phyloP scores from a whole-genome alignment of 2,888 invertebrate genomes.

The Teinopalpus imperialis region DNA sequence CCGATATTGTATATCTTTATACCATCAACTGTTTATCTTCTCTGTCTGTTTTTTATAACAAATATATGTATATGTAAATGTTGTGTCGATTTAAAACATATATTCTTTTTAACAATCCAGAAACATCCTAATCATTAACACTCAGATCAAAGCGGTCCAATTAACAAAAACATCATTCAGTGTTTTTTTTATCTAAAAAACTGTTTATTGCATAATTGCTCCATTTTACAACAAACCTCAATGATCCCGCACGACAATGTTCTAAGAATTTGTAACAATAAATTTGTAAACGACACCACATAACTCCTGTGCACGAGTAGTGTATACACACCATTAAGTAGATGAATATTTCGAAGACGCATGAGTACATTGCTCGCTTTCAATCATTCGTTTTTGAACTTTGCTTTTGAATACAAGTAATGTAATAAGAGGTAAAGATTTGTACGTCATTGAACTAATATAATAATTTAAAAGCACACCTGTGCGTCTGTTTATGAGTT shows the following conservation, averaged over 20 bases:
- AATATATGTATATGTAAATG: too few relatives aligned
- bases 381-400: neutral
- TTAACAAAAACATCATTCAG: conserved; percentile 30
- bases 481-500: conserved; percentile 73
- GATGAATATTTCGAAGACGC: neutral
- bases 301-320: conserved; percentile 68
- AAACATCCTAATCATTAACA: neutral
- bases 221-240: conserved; percentile 59
- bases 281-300: conserved; percentile 77
- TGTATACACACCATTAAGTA: conserved; percentile 18
- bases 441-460: conserved; percentile 21
- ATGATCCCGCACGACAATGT: conserved; percentile 59
- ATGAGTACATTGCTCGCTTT: conserved; percentile 36
- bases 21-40: too few relatives aligned
- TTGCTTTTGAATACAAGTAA: conserved; percentile 15
- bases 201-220: conserved; percentile 63
- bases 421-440: conserved; percentile 28
- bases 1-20: too few relatives aligned
- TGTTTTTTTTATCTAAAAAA: conserved; percentile 40
- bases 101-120: neutral
- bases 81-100: too few relatives aligned
- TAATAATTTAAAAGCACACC: conserved; percentile 51
- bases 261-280: conserved; percentile 69
- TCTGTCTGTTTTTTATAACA: too few relatives aligned
- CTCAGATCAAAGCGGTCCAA: conserved; percentile 15